phyloP scores from a whole-genome alignment of 2,888 invertebrate species.

The Piscicola geometra region DNA sequence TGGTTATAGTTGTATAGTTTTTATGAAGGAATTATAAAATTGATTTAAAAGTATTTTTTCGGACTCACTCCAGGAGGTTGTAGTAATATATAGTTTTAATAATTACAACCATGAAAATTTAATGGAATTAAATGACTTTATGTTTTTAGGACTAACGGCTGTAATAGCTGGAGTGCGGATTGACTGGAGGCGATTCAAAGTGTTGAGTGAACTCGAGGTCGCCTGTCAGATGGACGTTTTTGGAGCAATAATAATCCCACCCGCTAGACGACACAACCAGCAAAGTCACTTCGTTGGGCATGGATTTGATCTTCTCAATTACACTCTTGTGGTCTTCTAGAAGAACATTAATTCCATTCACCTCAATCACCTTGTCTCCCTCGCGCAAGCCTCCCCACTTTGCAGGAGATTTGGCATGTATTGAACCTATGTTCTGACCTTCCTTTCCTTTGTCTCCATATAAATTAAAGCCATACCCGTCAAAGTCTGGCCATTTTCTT shows the following conservation, averaged over 20 bases:
- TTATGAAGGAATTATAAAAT: too few relatives aligned
- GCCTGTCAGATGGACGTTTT: background rate
- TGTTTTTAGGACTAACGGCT: background rate
- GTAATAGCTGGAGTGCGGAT: constrained; percentile 3
- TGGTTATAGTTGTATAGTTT: too few relatives aligned
- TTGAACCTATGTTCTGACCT: constrained; percentile 92
- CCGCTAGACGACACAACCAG: constrained; percentile 62
- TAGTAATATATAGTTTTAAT: too few relatives aligned
- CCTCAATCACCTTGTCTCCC: constrained; percentile 74
- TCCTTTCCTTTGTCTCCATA: constrained; percentile 92
- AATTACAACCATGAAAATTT: too few relatives aligned
- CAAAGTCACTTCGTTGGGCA: constrained; percentile 73
- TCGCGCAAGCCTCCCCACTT: constrained; percentile 65
- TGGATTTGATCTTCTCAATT: constrained; percentile 82
- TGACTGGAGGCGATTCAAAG: background rate
- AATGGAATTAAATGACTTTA: too few relatives aligned
- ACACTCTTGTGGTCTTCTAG: constrained; percentile 64
- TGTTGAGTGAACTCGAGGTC: background rate
- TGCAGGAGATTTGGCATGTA: constrained; percentile 66
- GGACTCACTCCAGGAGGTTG: too few relatives aligned
- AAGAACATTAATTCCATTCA: constrained; percentile 55
- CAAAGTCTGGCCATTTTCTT: constrained; percentile 79
- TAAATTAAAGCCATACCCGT: constrained; percentile 98
- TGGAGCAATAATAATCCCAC: background rate
- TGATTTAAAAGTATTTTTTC: too few relatives aligned